Percentiles rank a stretch among this genome's conserved stretches.
These are phyloP conservation scores for Ridgeia piscesae DNA, from an alignment of 1,140 invertebrate genomes.

Conservation along the genomic window DNA sequence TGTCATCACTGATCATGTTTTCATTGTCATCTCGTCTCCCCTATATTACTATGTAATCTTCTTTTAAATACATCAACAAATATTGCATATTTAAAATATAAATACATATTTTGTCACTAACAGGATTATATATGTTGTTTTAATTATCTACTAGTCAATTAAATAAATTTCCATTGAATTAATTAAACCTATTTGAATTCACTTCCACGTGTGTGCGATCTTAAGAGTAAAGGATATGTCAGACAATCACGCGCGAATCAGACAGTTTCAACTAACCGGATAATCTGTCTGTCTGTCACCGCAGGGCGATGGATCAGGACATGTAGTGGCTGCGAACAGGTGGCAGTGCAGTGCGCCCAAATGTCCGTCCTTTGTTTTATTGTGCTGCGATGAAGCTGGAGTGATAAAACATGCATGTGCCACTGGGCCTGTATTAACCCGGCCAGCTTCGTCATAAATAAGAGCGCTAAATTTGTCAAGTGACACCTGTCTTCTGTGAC, in stretches of 20 bases:
- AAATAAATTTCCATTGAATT: not conserved
- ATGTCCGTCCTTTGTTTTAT: not conserved
- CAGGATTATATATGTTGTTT: not conserved
- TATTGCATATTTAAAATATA: not conserved
- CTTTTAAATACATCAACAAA: not conserved
- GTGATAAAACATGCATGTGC: not conserved
- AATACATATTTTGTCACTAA: not conserved
- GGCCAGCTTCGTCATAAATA: not conserved
- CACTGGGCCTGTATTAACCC: not conserved
- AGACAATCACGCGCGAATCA: not conserved
- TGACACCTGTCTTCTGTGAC: not conserved
- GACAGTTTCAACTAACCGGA: not conserved
- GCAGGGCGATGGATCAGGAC: too few species aligned
- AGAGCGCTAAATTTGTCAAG: not conserved
- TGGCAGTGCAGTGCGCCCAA: not conserved
- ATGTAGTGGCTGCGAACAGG: not conserved
- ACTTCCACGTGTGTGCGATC: not conserved
- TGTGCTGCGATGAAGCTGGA: not conserved
- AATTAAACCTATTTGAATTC: not conserved
- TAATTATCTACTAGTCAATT: not conserved
- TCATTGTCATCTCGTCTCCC: too few species aligned
- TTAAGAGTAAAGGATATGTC: not conserved
- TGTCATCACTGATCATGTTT: too few species aligned
- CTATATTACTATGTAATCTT: not conserved
- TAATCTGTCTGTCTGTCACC: too few species aligned